Percentiles rank a stretch among this genome's conserved stretches.
These are phyloP conservation scores for Shinisaurus crocodilurus DNA, from an alignment of 2,113 vertebrate genomes.

Conservation along the genomic window DNA sequence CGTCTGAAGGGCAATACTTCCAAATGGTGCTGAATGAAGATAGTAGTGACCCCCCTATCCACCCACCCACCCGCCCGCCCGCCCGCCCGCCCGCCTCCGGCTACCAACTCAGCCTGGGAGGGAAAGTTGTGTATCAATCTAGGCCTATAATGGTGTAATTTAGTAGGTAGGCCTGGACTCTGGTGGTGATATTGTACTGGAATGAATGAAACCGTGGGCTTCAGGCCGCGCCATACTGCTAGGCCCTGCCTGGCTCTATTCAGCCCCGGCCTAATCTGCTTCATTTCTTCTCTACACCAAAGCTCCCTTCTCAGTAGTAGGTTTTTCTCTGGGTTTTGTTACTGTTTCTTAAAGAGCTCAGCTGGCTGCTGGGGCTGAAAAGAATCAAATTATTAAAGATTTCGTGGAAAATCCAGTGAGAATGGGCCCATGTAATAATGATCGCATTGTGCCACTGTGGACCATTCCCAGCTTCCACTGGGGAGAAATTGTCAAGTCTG, in stretches of 20 bases:
- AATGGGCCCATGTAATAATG: conserved; percentile 79
- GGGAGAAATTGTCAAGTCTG: conserved; percentile 76
- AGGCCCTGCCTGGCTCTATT: conserved; percentile 82
- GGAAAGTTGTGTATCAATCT: conserved; percentile 79
- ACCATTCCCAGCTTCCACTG: conserved; percentile 79
- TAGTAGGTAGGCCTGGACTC: conserved; percentile 83
- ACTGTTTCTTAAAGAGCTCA: conserved; percentile 87
- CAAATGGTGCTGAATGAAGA: conserved; percentile 58
- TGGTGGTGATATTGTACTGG: conserved; percentile 86
- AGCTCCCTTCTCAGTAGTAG: conserved; percentile 81
- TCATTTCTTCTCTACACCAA: conserved; percentile 77
- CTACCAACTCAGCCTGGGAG: conserved; percentile 73
- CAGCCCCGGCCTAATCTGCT: conserved; percentile 85
- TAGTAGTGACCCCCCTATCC: conserved; percentile 30
- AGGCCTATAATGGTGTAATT: conserved; percentile 87
- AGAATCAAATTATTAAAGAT: conserved; percentile 87
- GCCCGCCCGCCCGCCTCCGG: conserved; percentile 31
- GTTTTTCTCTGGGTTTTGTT: conserved; percentile 82
- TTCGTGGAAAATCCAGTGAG: conserved; percentile 84
- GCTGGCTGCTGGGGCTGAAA: conserved; percentile 82
- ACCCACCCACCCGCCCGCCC: conserved; percentile 3
- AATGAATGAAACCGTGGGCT: conserved; percentile 84
- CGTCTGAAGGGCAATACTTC: conserved; percentile 70
- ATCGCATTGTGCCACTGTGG: conserved; percentile 77
- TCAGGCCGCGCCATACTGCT: conserved; percentile 79